Conservation (phyloP, 2,888 invertebrate genomes). For the Drosophila falleni region DNA sequence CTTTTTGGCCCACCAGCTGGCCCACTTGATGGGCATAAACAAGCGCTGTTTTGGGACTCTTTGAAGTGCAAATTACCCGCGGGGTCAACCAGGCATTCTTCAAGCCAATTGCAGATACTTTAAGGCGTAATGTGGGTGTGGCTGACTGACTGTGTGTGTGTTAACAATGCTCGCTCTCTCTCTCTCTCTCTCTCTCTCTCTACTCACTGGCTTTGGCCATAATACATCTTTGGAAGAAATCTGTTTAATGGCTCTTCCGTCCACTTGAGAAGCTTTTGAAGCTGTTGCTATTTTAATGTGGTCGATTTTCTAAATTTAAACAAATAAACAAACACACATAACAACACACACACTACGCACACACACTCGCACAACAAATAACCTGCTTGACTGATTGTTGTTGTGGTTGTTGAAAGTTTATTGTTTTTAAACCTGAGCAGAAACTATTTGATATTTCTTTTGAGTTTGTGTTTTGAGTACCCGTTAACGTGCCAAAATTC, state of each 20-base stretch:
- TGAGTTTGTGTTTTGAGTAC: slow-evolving; percentile 51
- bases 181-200: not conserved
- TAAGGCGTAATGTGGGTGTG: not conserved
- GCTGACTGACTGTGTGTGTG: slow-evolving; percentile 6
- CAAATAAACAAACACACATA: slow-evolving; percentile 73
- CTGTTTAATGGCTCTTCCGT: slow-evolving; percentile 69
- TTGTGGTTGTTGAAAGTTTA: slow-evolving; percentile 67
- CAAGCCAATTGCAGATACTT: slow-evolving; percentile 25
- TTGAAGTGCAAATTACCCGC: slow-evolving; percentile 80
- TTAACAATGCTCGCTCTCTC: slow-evolving; percentile 51
- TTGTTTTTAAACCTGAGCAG: slow-evolving; percentile 72
- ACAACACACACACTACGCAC: slow-evolving; percentile 8
- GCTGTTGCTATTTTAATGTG: slow-evolving; percentile 78
- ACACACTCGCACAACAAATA: slow-evolving; percentile 14
- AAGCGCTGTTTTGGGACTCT: slow-evolving; percentile 61
- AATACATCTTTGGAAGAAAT: slow-evolving; percentile 75
- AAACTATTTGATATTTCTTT: slow-evolving; percentile 62
- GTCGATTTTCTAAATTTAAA: slow-evolving; percentile 79
- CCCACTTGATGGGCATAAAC: slow-evolving; percentile 80
- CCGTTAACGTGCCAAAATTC: slow-evolving; percentile 71
- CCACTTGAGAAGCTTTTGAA: slow-evolving; percentile 78
- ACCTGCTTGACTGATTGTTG: slow-evolving; percentile 20
- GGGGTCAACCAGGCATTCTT: slow-evolving; percentile 66
- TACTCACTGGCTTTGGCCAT: slow-evolving; percentile 41
- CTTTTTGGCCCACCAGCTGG: slow-evolving; percentile 71